Evolutionary conservation across 2,888 invertebrate species (phyloP).

Genomic region (Xylocampa areola): DNA sequence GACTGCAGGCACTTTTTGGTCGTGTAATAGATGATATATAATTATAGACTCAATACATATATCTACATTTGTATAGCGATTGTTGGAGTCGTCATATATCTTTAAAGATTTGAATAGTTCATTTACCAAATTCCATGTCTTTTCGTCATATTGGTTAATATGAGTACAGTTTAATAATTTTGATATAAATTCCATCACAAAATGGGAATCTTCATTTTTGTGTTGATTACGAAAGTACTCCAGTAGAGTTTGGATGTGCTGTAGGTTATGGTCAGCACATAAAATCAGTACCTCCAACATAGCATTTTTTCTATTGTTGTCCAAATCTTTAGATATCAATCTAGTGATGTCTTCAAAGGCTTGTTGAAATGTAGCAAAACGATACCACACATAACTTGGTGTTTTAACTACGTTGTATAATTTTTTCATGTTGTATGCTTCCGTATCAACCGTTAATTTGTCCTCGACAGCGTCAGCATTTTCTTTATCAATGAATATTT

Average conservation of each 20-base stretch:
- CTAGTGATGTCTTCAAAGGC: conserved; percentile 69
- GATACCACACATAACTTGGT: conserved; percentile 71
- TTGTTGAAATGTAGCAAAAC: conserved; percentile 70
- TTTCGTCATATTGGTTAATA: conserved; percentile 64
- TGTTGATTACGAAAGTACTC: conserved; percentile 69
- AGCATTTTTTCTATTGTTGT: conserved; percentile 53
- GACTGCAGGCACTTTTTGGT: conserved; percentile 63
- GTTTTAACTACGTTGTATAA: conserved; percentile 44
- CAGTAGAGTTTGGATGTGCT: conserved; percentile 66
- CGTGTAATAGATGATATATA: conserved; percentile 65
- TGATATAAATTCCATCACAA: conserved; percentile 65
- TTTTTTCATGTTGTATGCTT: conserved; percentile 54
- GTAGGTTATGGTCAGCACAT: conserved; percentile 62
- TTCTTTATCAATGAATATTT: conserved; percentile 69
- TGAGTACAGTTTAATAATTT: conserved; percentile 61
- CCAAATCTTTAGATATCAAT: conserved; percentile 47
- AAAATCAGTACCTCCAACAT: conserved; percentile 69
- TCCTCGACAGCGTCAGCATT: conserved; percentile 46
- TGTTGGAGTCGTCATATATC: conserved; percentile 64
- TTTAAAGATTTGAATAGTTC: conserved; percentile 70
- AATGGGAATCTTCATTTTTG: conserved; percentile 64
- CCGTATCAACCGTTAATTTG: conserved; percentile 46
- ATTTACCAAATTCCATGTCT: conserved; percentile 73
- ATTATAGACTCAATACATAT: conserved; percentile 67
- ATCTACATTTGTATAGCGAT: conserved; percentile 20